A percentile compares a stretch with the other conserved stretches of the same genome.
Evolutionary conservation across 2,113 vertebrate genomes (phyloP).

Genomic region (Larimichthys polyactis): DNA sequence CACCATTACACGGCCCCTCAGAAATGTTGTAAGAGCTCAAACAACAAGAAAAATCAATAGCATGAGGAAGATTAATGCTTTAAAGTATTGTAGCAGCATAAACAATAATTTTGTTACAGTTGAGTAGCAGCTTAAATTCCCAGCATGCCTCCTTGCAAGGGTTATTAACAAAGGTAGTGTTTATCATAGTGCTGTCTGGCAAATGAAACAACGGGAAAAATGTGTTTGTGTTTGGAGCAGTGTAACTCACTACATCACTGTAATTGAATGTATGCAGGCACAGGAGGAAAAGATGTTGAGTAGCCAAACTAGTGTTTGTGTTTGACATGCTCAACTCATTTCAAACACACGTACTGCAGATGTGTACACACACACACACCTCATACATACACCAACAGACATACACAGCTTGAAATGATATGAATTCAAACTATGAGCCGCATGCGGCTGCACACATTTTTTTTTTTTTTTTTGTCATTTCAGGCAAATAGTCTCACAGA

Average conservation of each 20-base stretch:
- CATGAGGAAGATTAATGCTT: constrained; percentile 45
- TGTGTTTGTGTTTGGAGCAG: constrained; percentile 46
- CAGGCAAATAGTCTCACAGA: background rate
- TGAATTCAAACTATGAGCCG: background rate
- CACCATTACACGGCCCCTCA: constrained; percentile 4
- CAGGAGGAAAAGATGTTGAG: constrained; percentile 5
- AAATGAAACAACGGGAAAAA: constrained; percentile 54
- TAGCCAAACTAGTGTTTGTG: constrained; percentile 3
- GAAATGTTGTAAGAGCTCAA: constrained; percentile 45
- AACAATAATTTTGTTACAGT: constrained; percentile 64
- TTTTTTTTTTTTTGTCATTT: background rate
- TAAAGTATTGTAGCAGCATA: constrained; percentile 42
- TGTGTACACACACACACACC: background rate
- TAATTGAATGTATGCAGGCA: constrained; percentile 59
- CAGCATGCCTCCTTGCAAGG: constrained; percentile 29
- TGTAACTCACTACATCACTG: constrained; percentile 60
- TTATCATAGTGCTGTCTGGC: constrained; percentile 49
- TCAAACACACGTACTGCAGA: constrained; percentile 9
- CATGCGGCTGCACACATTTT: background rate
- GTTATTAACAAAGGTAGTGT: constrained; percentile 66
- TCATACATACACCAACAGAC: background rate
- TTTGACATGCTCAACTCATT: constrained; percentile 18
- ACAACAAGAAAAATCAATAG: constrained; percentile 57
- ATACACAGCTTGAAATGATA: background rate
- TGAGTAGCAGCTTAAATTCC: constrained; percentile 47